Conservation (phyloP, 2,797 vertebrate species). For the Centroberyx gerrardi region DNA sequence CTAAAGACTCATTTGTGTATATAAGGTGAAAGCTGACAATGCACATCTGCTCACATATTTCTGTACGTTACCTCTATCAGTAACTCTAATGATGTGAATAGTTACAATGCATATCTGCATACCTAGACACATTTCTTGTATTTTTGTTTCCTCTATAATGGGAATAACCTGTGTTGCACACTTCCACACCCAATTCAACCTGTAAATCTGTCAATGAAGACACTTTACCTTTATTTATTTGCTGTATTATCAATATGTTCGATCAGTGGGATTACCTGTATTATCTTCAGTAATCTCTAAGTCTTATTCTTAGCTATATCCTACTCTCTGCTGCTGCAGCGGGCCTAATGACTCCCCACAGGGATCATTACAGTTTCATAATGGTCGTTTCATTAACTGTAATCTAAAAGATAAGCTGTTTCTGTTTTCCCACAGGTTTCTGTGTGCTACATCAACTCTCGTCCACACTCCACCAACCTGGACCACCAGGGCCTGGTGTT, state of each 20-base stretch:
- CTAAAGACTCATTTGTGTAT: constrained; percentile 1
- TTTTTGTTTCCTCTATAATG: background rate
- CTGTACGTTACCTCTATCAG: background rate
- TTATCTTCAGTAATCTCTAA: too few species aligned
- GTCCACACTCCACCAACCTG: constrained; percentile 97
- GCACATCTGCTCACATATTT: constrained; percentile 7
- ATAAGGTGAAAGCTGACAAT: background rate
- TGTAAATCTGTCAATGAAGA: background rate
- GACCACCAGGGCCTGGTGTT: constrained; percentile 92
- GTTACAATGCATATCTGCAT: constrained; percentile 11
- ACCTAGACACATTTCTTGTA: constrained; percentile 7
- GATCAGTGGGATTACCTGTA: too few species aligned
- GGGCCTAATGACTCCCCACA: background rate
- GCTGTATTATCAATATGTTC: too few species aligned
- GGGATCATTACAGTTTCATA: background rate
- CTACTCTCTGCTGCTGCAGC: too few species aligned
- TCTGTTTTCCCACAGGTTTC: constrained; percentile 86
- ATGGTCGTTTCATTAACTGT: background rate
- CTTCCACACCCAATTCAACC: background rate
- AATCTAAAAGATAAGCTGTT: background rate
- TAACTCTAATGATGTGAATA: too few species aligned
- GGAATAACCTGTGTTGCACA: constrained; percentile 33
- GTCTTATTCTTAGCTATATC: too few species aligned
- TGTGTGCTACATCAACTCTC: constrained; percentile 96
- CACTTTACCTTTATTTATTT: too few species aligned